Conservation (phyloP, 2,797 vertebrate species). For the Nyctalus aviator region DNA sequence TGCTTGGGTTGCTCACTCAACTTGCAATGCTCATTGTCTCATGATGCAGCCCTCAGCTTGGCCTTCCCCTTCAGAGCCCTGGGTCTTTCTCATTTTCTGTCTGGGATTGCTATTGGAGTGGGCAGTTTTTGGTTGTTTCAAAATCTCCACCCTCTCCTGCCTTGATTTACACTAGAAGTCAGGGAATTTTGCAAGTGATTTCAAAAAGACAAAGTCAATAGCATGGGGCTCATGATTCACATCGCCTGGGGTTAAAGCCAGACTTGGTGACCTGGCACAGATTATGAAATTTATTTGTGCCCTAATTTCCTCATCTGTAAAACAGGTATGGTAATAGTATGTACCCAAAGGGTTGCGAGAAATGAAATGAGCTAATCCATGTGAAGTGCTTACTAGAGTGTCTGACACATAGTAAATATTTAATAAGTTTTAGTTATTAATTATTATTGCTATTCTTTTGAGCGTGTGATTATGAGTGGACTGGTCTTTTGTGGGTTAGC, state of each 20-base stretch:
- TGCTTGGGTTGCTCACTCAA: background rate
- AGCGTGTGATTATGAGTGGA: constrained; percentile 8
- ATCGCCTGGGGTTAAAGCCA: constrained; percentile 32
- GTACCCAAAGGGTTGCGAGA: constrained; percentile 1
- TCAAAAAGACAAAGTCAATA: background rate
- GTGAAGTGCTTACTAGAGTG: background rate
- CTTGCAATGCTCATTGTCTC: background rate
- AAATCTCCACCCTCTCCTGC: background rate
- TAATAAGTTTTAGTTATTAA: constrained; percentile 33
- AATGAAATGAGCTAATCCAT: constrained; percentile 8
- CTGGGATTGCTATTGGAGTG: background rate
- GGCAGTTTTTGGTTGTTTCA: background rate
- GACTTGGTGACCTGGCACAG: background rate
- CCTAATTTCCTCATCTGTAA: constrained; percentile 59
- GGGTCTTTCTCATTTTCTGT: background rate
- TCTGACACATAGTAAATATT: background rate
- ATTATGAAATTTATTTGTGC: constrained; percentile 50
- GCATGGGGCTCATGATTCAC: background rate
- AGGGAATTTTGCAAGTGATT: constrained; percentile 1
- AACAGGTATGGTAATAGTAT: background rate
- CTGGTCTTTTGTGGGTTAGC: background rate
- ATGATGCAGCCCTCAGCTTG: background rate
- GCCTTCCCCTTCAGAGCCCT: background rate
- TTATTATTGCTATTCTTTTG: constrained; percentile 47
- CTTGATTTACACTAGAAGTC: background rate